A percentile compares a stretch with the other conserved stretches of the same genome.
Conservation (phyloP, 2,113 vertebrate genomes). For the Pseudorectes ferrugineus region DNA sequence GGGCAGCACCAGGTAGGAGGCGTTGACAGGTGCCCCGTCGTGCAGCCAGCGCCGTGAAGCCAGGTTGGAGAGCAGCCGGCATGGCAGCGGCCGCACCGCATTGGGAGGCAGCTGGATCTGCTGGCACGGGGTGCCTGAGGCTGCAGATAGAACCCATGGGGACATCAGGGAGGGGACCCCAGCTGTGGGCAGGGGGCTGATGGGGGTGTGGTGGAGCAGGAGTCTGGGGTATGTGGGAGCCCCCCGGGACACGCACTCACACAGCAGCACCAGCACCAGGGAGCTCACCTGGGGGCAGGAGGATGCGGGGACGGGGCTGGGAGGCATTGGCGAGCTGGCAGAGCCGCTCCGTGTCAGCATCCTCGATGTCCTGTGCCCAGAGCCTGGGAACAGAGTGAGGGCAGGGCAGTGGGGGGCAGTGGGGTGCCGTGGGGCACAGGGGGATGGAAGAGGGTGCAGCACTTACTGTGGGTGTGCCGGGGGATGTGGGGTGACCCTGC, state of each 20-base stretch:
- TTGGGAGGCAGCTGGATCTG: slow-evolving; percentile 79
- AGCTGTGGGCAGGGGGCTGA: rapidly evolving
- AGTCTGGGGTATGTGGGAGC: not conserved
- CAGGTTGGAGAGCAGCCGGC: slow-evolving; percentile 87
- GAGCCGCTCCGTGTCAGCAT: slow-evolving; percentile 69
- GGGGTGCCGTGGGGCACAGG: rapidly evolving
- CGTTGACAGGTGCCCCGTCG: slow-evolving; percentile 60
- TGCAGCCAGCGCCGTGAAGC: slow-evolving; percentile 84
- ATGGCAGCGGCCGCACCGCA: slow-evolving; percentile 81
- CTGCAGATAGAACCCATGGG: slow-evolving; percentile 1
- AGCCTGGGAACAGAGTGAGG: slow-evolving; percentile 62
- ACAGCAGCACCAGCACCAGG: not conserved
- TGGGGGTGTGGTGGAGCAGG: rapidly evolving
- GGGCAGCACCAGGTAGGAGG: slow-evolving; percentile 80
- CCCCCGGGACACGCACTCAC: rapidly evolving
- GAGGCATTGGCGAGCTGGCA: slow-evolving; percentile 61
- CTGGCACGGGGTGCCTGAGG: slow-evolving; percentile 64
- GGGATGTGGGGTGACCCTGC: not conserved
- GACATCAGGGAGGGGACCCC: rapidly evolving
- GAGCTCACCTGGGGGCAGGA: slow-evolving; percentile 58
- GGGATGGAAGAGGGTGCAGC: not conserved
- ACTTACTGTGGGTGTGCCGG: slow-evolving; percentile 50
- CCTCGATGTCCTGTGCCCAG: slow-evolving; percentile 87
- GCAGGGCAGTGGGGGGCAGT: not conserved
- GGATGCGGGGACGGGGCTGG: not conserved